Base-by-base conservation (phyloP, 2,888 invertebrate genomes). In the Idaea biselata region DNA sequence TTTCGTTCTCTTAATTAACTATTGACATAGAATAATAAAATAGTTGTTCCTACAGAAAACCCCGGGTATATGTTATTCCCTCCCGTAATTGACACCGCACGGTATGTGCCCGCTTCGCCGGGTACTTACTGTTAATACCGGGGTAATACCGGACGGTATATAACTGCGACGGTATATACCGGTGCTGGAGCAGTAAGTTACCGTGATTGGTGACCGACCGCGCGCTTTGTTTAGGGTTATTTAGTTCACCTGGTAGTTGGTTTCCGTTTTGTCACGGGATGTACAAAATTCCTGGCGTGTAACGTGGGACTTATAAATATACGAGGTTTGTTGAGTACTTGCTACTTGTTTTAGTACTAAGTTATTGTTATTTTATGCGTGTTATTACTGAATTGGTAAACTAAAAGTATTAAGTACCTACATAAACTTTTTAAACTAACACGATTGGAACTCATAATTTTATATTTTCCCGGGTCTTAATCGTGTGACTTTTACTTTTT, bases 181-280 rank as follows among this genome's bases (percentile, higher is more conserved):
- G 67, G 58, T 55, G 58, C 32, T 25, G 53, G 55, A 56, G 54
- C 58, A 18, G 58, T 66, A 31, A 61, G 33, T 63, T 60, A 65
- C 68, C 31, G 44, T 68, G 66, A 69, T 68, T 60, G 64, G 69
- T 63, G 65, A 65, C 62, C 44, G 44, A 63, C 58, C 54, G 62
- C 7, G 62, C 7, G 57, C 59, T 18, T 61, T 31, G 18, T 25
- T 6, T 18, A 55, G 58, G 63, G 63, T 63, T 60, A 60, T 58
- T 44, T 11, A 44, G 44, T 44, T 44, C 44, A 44, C 44, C 44
- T 44, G 44, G 8, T 44, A 44, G 44, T 44, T 44, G 44, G 8
- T 14, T 44, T 44, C 44, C 44, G 44, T 44, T 44, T 14, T 44
- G 44, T 44, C 44, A 44, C 44, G 14, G 14, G 11, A 11, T 44